Evolutionary conservation across 2,888 invertebrate genomes (phyloP).

Genomic region (Melangyna quadrimaculata): DNA sequence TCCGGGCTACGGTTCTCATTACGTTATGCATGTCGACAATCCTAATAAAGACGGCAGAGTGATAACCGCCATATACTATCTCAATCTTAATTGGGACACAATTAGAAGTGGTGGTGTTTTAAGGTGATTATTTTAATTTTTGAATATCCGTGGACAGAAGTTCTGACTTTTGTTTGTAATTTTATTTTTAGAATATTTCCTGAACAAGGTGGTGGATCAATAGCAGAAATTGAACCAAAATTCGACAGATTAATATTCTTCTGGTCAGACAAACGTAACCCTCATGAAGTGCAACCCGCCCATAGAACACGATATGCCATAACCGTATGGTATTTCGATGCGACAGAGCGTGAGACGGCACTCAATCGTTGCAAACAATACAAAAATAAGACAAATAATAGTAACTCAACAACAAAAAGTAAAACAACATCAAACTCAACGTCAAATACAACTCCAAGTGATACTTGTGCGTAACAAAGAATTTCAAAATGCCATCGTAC

Average conservation of each 20-base stretch:
- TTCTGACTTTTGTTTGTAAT: neutral
- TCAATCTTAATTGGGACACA: conserved; percentile 96
- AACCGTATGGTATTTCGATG: conserved; percentile 95
- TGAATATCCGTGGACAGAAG: neutral
- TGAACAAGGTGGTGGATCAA: conserved; percentile 89
- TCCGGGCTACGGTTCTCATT: conserved; percentile 95
- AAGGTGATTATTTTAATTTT: conserved; percentile 82
- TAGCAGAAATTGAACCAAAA: conserved; percentile 94
- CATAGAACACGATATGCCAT: conserved; percentile 94
- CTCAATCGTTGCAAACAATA: conserved; percentile 76
- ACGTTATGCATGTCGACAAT: conserved; percentile 98
- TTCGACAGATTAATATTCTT: conserved; percentile 97
- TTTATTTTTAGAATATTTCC: conserved; percentile 89
- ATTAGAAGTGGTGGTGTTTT: conserved; percentile 92
- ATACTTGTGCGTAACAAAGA: conserved; percentile 78
- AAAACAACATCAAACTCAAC: conserved; percentile 65
- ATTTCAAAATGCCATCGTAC: conserved; percentile 73
- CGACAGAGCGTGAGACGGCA: conserved; percentile 90
- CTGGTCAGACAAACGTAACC: conserved; percentile 98
- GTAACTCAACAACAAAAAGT: conserved; percentile 43
- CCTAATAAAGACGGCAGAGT: conserved; percentile 98
- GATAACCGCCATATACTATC: conserved; percentile 98
- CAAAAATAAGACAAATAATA: conserved; percentile 54
- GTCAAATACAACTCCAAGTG: conserved; percentile 74
- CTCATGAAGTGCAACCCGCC: conserved; percentile 97